Evolutionary conservation across 2,113 vertebrate genomes (phyloP).

Genomic region (Pseudorhombus dupliciocellatus): DNA sequence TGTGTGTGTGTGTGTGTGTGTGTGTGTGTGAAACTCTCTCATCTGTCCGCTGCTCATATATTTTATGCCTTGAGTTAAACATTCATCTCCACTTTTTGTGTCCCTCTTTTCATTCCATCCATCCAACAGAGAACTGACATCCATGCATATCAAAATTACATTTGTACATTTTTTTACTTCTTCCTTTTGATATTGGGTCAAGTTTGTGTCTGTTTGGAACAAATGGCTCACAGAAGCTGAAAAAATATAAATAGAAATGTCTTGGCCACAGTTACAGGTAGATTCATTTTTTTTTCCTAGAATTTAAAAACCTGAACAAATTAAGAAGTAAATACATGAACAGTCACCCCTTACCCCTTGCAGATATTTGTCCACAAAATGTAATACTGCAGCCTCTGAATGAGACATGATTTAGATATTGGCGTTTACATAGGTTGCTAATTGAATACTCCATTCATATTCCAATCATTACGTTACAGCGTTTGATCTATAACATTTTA

Average conservation of each 20-base stretch:
- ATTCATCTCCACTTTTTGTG: conserved; percentile 8
- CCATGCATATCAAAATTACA: conserved; percentile 6
- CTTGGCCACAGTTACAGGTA: no score
- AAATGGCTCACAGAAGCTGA: background rate
- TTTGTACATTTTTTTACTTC: background rate
- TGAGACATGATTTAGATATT: no score
- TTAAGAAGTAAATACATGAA: no score
- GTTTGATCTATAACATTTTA: no score
- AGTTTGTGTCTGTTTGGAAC: conserved; percentile 7
- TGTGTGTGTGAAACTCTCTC: background rate
- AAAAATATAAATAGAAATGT: background rate
- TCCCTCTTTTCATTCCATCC: background rate
- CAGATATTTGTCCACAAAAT: no score
- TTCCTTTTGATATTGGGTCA: conserved; percentile 2
- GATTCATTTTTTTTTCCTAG: no score
- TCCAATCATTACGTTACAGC: no score
- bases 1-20: background rate
- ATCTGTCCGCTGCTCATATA: background rate
- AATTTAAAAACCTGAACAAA: no score
- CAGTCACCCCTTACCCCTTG: no score
- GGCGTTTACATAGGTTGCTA: no score
- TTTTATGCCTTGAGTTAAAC: conserved; percentile 19
- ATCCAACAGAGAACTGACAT: conserved; percentile 1
- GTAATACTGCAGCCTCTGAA: background rate
- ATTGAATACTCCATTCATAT: no score